Evolutionary conservation across 2,113 vertebrate species (phyloP).

Genomic region (Pygoscelis antarcticus): DNA sequence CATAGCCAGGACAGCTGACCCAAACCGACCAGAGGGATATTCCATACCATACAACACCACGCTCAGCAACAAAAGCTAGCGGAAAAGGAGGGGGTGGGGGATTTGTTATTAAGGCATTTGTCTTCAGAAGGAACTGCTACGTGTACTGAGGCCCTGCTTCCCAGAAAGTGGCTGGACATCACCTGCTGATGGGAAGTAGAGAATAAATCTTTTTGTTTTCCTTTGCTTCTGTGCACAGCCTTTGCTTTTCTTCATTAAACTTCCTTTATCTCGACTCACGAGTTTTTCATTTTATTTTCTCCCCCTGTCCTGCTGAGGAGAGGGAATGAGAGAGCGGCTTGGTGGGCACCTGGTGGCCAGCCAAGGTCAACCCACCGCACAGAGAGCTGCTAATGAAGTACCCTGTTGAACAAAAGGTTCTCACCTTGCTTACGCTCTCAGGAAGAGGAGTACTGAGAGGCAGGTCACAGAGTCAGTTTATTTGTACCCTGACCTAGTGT

Average conservation of each 20-base stretch:
- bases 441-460: not conserved
- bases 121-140: not conserved
- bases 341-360: not conserved
- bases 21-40: not conserved
- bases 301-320: not conserved
- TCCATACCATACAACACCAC: not conserved
- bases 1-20: not conserved
- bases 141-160: not conserved
- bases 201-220: not conserved
- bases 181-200: not conserved
- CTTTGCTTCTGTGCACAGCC: not conserved
- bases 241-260: not conserved
- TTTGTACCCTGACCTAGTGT: not conserved
- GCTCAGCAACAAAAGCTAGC: not conserved
- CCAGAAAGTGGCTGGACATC: not conserved
- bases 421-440: not conserved
- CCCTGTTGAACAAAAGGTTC: not conserved
- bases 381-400: not conserved
- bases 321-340: not conserved
- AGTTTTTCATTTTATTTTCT: not conserved
- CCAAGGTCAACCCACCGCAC: not conserved
- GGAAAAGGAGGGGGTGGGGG: not conserved
- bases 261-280: fast-evolving
- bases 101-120: not conserved
- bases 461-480: not conserved